Percentiles rank a stretch among this genome's conserved stretches.
phyloP scores from a whole-genome alignment of 2,888 invertebrate species.

The Drosophila incognita region DNA sequence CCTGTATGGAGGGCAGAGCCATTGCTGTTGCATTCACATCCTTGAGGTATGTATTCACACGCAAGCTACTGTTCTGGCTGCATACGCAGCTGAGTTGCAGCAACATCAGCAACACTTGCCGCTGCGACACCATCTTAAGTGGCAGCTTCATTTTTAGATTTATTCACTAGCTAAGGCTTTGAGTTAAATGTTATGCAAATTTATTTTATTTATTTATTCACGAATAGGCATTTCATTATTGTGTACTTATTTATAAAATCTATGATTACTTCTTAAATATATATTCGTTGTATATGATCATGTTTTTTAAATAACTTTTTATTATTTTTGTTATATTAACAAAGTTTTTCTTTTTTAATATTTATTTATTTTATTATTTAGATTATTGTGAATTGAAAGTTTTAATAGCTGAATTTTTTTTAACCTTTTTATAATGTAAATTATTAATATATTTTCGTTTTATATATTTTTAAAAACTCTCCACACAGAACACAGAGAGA shows the following conservation, averaged over 20 bases:
- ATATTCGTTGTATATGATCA: neutral
- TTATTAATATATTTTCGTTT: neutral
- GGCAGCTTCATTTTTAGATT: constrained; percentile 25
- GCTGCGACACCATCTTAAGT: constrained; percentile 11
- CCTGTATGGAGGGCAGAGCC: constrained; percentile 57
- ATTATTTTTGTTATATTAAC: neutral
- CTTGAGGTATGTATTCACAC: constrained; percentile 70
- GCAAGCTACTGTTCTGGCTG: constrained; percentile 62
- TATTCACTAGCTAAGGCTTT: neutral
- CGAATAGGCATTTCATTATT: neutral
- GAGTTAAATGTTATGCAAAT: neutral
- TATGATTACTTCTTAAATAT: neutral
- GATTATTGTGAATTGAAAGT: neutral
- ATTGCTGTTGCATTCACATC: constrained; percentile 52
- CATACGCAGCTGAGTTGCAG: constrained; percentile 21
- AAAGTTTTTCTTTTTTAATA: neutral
- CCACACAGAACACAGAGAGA: neutral
- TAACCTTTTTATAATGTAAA: neutral
- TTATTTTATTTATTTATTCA: neutral
- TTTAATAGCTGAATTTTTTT: neutral
- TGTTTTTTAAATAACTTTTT: neutral
- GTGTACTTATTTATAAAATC: neutral
- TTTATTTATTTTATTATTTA: neutral
- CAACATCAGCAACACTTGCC: constrained; percentile 31
- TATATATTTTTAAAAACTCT: neutral